phyloP scores from a whole-genome alignment of 2,113 vertebrate species.

The Fregetta grallaria region DNA sequence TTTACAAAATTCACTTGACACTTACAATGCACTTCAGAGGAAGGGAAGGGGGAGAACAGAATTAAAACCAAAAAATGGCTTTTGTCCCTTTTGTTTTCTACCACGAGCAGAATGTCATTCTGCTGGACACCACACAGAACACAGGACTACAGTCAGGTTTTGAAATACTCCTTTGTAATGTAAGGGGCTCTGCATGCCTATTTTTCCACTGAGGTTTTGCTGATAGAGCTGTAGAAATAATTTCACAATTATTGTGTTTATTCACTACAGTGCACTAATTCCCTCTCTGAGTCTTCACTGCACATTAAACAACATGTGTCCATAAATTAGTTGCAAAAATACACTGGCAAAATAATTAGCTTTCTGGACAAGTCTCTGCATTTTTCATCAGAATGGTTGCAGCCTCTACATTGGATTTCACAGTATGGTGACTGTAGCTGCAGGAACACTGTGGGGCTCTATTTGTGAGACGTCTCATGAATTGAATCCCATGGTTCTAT shows the following conservation, averaged over 20 bases:
- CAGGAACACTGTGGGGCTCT: not conserved
- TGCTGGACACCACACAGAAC: not conserved
- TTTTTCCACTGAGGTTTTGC: not conserved
- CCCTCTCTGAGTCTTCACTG: not conserved
- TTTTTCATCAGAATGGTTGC: not conserved
- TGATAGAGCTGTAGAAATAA: not conserved
- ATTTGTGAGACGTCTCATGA: not conserved
- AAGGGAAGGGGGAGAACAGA: not conserved
- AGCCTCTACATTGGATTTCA: conserved; percentile 2
- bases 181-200: not conserved
- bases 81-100: not conserved
- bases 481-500: conserved; percentile 33
- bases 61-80: not conserved
- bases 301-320: not conserved
- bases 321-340: conserved; percentile 13
- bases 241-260: conserved; percentile 4
- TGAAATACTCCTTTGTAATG: not conserved
- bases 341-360: not conserved
- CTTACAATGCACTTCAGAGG: not conserved
- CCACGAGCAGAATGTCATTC: not conserved
- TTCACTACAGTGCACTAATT: not conserved
- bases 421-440: not conserved
- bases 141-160: not conserved
- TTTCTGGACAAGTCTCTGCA: not conserved
- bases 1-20: not conserved